Conservation (phyloP, 2,888 invertebrate genomes). For the Plagiodera versicolora region DNA sequence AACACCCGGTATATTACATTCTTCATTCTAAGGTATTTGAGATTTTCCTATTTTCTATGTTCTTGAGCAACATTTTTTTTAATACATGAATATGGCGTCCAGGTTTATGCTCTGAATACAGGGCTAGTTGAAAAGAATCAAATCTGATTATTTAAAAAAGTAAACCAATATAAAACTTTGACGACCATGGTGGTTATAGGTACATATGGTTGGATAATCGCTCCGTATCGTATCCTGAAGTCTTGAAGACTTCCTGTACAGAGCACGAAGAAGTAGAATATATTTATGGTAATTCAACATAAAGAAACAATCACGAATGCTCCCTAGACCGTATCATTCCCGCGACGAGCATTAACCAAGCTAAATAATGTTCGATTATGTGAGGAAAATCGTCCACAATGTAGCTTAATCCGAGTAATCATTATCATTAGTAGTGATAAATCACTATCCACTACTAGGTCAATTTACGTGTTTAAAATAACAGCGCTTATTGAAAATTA, state of each 20-base stretch:
- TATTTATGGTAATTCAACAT: constrained; percentile 11
- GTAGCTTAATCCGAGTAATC: background rate
- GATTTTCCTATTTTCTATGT: too few species aligned
- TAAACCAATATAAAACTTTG: too few species aligned
- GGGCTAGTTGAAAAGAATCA: too few species aligned
- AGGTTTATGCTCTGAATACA: too few species aligned
- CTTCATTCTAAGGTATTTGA: too few species aligned
- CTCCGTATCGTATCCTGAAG: too few species aligned
- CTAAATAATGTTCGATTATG: background rate
- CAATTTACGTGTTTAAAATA: background rate
- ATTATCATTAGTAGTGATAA: background rate
- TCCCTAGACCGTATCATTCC: constrained; percentile 7
- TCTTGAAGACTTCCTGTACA: constrained; percentile 11
- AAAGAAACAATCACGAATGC: constrained; percentile 9
- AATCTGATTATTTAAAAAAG: too few species aligned
- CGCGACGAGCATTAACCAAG: background rate
- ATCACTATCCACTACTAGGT: background rate
- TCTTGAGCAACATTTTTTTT: too few species aligned
- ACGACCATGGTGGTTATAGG: too few species aligned
- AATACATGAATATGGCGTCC: too few species aligned
- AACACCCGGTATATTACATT: too few species aligned
- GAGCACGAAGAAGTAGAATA: background rate
- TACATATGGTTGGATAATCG: too few species aligned
- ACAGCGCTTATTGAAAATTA: background rate
- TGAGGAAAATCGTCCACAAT: background rate